These are phyloP conservation scores for Aethina tumida DNA, from an alignment of 1,140 invertebrate genomes.

Conservation along the genomic window DNA sequence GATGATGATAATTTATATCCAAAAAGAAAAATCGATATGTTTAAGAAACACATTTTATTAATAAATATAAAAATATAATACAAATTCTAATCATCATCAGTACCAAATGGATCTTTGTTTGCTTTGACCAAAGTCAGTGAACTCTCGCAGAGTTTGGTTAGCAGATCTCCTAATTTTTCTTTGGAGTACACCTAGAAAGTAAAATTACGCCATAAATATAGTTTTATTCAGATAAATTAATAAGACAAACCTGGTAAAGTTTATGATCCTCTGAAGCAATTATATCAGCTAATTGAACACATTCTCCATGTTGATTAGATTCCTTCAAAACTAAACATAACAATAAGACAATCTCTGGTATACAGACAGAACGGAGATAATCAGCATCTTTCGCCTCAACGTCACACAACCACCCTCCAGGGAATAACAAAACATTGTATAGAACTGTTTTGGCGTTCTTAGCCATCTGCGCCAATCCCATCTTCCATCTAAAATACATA, in stretches of 20 bases:
- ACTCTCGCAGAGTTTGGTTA: constrained; percentile 69
- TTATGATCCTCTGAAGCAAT: constrained; percentile 67
- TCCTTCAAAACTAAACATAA: constrained; percentile 69
- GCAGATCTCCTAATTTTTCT: constrained; percentile 62
- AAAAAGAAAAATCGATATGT: no score
- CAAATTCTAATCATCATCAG: no score
- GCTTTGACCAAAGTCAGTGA: constrained; percentile 63
- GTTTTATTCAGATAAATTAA: constrained; percentile 3
- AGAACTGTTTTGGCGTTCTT: constrained; percentile 59
- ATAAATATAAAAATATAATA: no score
- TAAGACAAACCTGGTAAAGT: constrained; percentile 54
- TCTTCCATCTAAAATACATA: constrained; percentile 50
- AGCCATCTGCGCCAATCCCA: constrained; percentile 38
- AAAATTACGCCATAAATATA: constrained; percentile 6
- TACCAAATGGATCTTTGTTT: constrained; percentile 62
- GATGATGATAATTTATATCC: no score
- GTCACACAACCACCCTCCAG: constrained; percentile 84
- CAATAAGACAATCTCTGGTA: constrained; percentile 74
- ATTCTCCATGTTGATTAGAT: constrained; percentile 65
- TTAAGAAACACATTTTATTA: no score
- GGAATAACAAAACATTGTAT: constrained; percentile 82
- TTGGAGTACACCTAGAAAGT: constrained; percentile 56
- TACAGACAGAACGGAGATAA: constrained; percentile 61
- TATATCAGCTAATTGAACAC: constrained; percentile 68
- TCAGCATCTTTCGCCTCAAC: constrained; percentile 52